phyloP scores from a whole-genome alignment of 2,113 vertebrate species.

The Pithys albifrons region DNA sequence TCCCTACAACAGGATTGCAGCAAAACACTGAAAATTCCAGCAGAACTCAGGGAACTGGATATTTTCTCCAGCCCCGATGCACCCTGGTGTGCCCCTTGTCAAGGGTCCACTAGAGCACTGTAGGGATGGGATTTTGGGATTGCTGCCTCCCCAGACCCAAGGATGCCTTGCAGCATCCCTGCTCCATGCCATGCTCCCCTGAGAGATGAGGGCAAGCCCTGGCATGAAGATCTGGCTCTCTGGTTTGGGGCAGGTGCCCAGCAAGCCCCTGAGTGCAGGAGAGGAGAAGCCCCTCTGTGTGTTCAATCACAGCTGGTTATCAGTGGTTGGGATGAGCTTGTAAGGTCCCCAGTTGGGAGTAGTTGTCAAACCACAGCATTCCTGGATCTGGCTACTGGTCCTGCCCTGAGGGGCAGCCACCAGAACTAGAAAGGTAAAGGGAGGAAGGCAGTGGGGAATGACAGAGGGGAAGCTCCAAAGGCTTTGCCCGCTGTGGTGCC shows the following conservation, averaged over 20 bases:
- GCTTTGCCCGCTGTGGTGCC: neutral
- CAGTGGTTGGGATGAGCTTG: neutral
- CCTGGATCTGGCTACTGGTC: neutral
- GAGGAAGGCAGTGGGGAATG: neutral
- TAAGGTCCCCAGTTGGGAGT: neutral
- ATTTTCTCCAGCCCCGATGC: neutral
- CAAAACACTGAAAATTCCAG: neutral
- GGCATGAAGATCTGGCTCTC: neutral
- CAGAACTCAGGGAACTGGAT: neutral
- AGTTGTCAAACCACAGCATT: neutral
- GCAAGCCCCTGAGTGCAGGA: neutral
- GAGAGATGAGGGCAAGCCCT: neutral
- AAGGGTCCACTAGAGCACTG: accelerated
- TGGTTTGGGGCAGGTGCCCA: neutral
- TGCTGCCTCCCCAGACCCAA: neutral
- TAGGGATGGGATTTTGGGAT: accelerated
- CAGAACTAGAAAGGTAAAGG: neutral
- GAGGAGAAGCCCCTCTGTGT: neutral
- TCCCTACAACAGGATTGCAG: neutral
- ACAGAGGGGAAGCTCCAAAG: neutral
- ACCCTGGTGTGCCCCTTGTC: neutral
- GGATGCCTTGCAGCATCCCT: neutral
- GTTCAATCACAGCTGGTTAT: neutral
- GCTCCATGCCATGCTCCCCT: neutral
- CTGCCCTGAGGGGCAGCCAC: neutral